Base-by-base conservation (phyloP, 1,140 invertebrate species). In the Callitettix versicolor region DNA sequence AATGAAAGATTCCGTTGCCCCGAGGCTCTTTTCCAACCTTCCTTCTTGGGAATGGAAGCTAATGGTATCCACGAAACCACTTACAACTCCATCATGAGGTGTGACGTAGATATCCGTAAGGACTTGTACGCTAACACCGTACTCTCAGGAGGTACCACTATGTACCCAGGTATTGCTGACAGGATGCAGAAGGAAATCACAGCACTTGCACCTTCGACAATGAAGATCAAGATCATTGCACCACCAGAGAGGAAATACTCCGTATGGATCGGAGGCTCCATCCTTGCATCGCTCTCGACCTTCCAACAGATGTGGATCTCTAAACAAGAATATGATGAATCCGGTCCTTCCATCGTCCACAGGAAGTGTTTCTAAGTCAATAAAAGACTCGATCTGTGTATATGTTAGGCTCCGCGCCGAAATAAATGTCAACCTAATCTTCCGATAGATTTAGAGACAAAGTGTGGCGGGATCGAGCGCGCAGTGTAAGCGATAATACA, bases 1-100 rank as follows among this genome's bases (percentile, higher is more conserved):
- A 95, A 95, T 73, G 92, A 96, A 73, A 80, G 94, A 69, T 95
- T 98, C 91, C 86, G 94, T 76, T 97, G 91, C 75, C 93, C 93
- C 34, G 93, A 96, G 70, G 91, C 93, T 61, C 80, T 97, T 56
- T 96, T 96, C 88, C 91, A 95, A 73, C 91, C 92, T 60, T 89
- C 86, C 55, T 94, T 93, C 85, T 71, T 93, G 75, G 88, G 91
- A 71, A 94, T 95, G 90, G 91, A 95, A 82, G 88, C 89, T 48
- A 88, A 86, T 71, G 91, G 91, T 64, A 92, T 94, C 72, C 89
- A 93, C 69, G 91, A 95, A 74, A 94, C 92, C 63, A 89, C 89
- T 49, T 95, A 92, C 84, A 95, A 95, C 77, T 92, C 88, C 61
- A 95, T 96, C 78, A 94, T 95, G 91, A 94, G 93, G 79, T 94